These are phyloP conservation scores for Podilymbus podiceps DNA, from an alignment of 2,113 vertebrate genomes.

Conservation along the genomic window DNA sequence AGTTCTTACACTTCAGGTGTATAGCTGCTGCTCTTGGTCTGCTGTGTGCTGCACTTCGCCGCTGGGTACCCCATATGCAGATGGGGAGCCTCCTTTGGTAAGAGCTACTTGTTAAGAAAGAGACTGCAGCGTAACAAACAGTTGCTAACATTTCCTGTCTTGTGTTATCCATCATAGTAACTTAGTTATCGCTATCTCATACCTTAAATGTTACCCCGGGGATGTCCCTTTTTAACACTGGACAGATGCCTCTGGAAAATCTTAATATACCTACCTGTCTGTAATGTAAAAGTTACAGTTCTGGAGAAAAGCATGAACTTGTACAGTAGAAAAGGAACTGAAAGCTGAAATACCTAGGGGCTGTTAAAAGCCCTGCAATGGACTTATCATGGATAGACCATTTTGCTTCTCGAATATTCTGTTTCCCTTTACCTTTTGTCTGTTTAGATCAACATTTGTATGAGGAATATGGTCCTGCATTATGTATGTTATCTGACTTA, in stretches of 20 bases:
- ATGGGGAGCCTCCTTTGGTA: not conserved
- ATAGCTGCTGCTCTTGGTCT: not conserved
- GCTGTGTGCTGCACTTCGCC: not conserved
- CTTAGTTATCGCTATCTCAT: not conserved
- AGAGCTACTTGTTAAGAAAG: not conserved
- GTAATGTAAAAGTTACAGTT: not conserved
- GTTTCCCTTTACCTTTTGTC: not conserved
- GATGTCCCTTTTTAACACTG: not conserved
- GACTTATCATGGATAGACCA: not conserved
- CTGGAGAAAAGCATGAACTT: not conserved
- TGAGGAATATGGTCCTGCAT: not conserved
- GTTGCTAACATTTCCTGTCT: not conserved
- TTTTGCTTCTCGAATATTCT: not conserved
- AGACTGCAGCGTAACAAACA: not conserved
- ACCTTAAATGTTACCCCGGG: not conserved
- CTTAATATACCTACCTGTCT: not conserved
- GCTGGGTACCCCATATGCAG: fast-evolving
- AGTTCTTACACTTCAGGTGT: not conserved
- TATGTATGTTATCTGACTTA: not conserved
- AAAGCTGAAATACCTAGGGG: not conserved
- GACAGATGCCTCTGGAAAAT: not conserved
- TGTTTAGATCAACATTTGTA: not conserved
- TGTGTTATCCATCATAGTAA: not conserved
- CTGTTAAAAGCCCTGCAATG: not conserved
- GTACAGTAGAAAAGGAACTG: not conserved